Evolutionary conservation across 2,888 invertebrate species (phyloP).

Genomic region (Drosophila prolongata): DNA sequence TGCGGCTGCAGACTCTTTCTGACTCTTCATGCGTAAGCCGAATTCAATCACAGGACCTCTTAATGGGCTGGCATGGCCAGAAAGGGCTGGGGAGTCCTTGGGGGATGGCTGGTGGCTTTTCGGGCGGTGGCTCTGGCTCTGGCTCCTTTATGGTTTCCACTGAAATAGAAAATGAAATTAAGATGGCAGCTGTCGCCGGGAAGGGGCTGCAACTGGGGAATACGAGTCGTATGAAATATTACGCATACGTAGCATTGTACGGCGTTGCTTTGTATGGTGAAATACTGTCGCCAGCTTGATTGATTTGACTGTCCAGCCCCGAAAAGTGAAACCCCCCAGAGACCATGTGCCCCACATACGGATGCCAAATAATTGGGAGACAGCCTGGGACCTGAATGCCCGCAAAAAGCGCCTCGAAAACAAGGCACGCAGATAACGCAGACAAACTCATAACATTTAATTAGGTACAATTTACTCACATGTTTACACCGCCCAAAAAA

Average conservation of each 20-base stretch:
- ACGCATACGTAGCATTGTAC: constrained; percentile 61
- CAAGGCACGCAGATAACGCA: constrained; percentile 50
- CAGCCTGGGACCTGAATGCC: constrained; percentile 35
- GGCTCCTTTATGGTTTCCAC: constrained; percentile 61
- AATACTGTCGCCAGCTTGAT: constrained; percentile 54
- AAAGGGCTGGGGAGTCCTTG: constrained; percentile 15
- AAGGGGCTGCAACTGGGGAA: constrained; percentile 32
- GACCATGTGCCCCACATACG: constrained; percentile 19
- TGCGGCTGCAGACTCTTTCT: constrained; percentile 56
- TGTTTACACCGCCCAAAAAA: constrained; percentile 63
- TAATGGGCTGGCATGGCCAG: constrained; percentile 45
- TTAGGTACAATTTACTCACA: constrained; percentile 71
- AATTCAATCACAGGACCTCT: constrained; percentile 68
- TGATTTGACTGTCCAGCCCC: constrained; percentile 48
- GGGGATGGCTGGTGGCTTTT: constrained; percentile 11
- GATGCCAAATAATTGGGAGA: constrained; percentile 35
- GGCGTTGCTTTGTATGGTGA: constrained; percentile 45
- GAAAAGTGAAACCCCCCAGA: neutral
- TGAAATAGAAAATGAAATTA: constrained; percentile 50
- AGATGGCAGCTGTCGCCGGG: constrained; percentile 27
- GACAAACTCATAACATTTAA: constrained; percentile 74
- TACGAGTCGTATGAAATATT: constrained; percentile 61
- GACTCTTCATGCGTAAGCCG: constrained; percentile 69
- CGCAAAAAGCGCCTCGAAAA: constrained; percentile 15
- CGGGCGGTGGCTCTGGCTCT: constrained; percentile 3